phyloP scores from a whole-genome alignment of 2,113 vertebrate species.

The Scopus umbretta region DNA sequence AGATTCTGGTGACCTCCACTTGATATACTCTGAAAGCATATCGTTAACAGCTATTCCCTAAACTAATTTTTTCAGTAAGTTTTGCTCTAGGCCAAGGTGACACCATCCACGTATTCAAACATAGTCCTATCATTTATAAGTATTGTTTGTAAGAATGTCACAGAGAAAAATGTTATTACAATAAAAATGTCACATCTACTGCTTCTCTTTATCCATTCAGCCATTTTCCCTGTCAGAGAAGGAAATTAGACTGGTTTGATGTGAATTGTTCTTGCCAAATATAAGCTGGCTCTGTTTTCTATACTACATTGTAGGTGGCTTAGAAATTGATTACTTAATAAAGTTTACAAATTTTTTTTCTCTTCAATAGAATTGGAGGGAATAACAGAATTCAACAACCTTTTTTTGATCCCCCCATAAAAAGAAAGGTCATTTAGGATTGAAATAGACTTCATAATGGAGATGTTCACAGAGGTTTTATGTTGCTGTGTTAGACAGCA shows the following conservation, averaged over 20 bases:
- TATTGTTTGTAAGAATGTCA: neutral
- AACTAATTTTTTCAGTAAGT: neutral
- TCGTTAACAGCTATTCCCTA: neutral
- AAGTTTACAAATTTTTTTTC: neutral
- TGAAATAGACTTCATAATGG: neutral
- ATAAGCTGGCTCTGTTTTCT: neutral
- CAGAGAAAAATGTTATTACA: neutral
- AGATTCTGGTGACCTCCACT: neutral
- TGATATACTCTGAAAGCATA: neutral
- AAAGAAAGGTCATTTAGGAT: neutral
- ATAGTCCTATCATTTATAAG: neutral
- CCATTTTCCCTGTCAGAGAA: neutral
- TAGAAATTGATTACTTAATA: neutral
- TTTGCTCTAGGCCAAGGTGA: neutral
- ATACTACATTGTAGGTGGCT: neutral
- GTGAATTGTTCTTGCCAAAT: conserved; percentile 20
- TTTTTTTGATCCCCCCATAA: neutral
- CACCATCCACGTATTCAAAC: neutral
- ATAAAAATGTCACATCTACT: neutral
- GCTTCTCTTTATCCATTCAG: neutral
- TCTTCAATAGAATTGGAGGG: neutral
- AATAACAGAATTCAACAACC: neutral
- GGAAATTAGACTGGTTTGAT: neutral
- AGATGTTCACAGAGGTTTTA: neutral
- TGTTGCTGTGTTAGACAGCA: neutral